Conservation (phyloP, 2,797 vertebrate species). For the Pseudochirops cupreus region DNA sequence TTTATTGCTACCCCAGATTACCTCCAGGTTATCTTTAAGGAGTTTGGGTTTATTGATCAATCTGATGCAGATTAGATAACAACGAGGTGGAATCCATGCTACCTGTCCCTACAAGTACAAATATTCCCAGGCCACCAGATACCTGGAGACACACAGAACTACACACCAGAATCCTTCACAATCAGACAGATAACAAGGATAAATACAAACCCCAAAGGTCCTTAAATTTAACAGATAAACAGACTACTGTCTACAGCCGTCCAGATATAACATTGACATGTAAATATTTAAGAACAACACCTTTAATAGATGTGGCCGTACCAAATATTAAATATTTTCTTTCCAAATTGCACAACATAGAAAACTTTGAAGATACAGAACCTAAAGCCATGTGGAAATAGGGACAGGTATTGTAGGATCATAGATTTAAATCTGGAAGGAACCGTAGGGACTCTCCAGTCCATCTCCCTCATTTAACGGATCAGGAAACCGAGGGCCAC, state of each 20-base stretch:
- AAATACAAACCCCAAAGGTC: neutral
- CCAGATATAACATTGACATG: neutral
- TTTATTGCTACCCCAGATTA: neutral
- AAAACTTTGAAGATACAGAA: neutral
- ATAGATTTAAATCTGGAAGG: neutral
- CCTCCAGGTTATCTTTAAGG: neutral
- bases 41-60: neutral
- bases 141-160: neutral
- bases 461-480: neutral
- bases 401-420: neutral
- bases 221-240: neutral
- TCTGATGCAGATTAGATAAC: neutral
- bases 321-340: neutral
- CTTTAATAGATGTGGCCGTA: neutral
- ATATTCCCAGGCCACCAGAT: neutral
- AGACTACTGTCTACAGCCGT: neutral
- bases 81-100: neutral
- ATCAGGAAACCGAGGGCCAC: neutral
- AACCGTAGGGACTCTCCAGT: neutral
- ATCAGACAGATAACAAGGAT: neutral
- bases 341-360: neutral
- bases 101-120: neutral
- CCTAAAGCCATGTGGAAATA: neutral
- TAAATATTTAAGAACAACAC: neutral
- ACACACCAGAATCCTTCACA: neutral